phyloP scores from a whole-genome alignment of 2,797 vertebrate species.

The Pseudochaenichthys georgianus region DNA sequence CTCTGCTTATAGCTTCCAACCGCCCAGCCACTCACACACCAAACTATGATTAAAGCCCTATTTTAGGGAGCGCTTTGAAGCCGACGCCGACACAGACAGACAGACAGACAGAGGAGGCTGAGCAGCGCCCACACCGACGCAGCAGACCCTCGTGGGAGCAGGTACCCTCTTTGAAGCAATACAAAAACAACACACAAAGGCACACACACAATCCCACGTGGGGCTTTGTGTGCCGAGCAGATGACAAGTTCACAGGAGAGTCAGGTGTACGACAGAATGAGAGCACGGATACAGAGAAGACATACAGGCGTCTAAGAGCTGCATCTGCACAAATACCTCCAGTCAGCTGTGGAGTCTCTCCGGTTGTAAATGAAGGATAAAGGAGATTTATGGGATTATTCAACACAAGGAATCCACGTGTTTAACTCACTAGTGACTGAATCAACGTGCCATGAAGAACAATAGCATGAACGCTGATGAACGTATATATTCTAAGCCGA shows the following conservation, averaged over 20 bases:
- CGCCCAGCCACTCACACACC: constrained; percentile 75
- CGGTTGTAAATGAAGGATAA: constrained; percentile 17
- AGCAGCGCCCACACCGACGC: constrained; percentile 55
- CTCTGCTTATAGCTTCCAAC: constrained; percentile 84
- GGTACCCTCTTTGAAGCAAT: constrained; percentile 61
- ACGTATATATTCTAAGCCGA: constrained; percentile 15
- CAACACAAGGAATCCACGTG: constrained; percentile 6
- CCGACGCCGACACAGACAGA: constrained; percentile 66
- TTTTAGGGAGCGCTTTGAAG: constrained; percentile 86
- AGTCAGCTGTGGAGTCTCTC: constrained; percentile 12
- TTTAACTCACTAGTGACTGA: constrained; percentile 2
- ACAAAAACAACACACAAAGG: constrained; percentile 32
- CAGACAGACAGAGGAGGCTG: constrained; percentile 45
- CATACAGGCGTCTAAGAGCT: constrained; percentile 3
- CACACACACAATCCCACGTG: constrained; percentile 45
- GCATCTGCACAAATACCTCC: constrained; percentile 18
- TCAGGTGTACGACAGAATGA: constrained; percentile 79
- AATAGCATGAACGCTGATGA: not conserved
- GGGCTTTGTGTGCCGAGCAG: constrained; percentile 57
- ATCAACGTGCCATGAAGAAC: constrained; percentile 4
- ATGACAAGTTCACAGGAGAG: constrained; percentile 64
- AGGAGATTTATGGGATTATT: constrained; percentile 38
- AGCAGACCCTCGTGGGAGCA: constrained; percentile 49
- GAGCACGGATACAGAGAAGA: constrained; percentile 56
- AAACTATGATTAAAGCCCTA: constrained; percentile 87